Evolutionary conservation across 2,888 invertebrate species (phyloP).

Genomic region (Amphipyra tragopoginis): DNA sequence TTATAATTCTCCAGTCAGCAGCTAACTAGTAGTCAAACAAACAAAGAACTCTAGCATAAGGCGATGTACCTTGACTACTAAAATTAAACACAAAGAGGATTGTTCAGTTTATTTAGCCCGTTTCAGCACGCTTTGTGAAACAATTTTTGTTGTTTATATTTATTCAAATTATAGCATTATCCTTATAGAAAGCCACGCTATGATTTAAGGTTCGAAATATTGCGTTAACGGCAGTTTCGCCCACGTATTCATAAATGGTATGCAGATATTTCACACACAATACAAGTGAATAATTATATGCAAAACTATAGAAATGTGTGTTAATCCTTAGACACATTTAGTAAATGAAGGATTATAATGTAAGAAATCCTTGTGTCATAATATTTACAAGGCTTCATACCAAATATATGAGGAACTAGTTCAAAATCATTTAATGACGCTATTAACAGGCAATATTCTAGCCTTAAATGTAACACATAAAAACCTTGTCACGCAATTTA

Average conservation of each 20-base stretch:
- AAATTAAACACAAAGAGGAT: no score
- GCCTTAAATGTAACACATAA: conserved; percentile 35
- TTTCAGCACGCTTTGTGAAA: no score
- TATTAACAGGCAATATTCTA: conserved; percentile 41
- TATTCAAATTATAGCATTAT: background rate
- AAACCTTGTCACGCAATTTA: conserved; percentile 26
- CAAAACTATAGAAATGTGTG: conserved; percentile 32
- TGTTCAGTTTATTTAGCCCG: no score
- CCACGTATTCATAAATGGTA: conserved; percentile 46
- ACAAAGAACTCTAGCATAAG: no score
- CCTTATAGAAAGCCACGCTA: conserved; percentile 16
- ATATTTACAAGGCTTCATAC: conserved; percentile 27
- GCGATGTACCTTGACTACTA: no score
- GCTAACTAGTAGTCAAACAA: no score
- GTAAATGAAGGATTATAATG: conserved; percentile 17
- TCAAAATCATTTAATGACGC: conserved; percentile 4
- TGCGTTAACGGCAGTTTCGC: conserved; percentile 36
- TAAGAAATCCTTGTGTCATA: conserved; percentile 18
- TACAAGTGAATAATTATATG: conserved; percentile 30
- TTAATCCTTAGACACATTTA: conserved; percentile 28
- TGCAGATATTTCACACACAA: conserved; percentile 40
- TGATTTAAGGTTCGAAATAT: conserved; percentile 28
- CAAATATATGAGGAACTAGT: conserved; percentile 8
- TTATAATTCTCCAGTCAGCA: no score
- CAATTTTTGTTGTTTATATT: no score